phyloP scores from a whole-genome alignment of 2,888 invertebrate genomes.

The Cybosia mesomella region DNA sequence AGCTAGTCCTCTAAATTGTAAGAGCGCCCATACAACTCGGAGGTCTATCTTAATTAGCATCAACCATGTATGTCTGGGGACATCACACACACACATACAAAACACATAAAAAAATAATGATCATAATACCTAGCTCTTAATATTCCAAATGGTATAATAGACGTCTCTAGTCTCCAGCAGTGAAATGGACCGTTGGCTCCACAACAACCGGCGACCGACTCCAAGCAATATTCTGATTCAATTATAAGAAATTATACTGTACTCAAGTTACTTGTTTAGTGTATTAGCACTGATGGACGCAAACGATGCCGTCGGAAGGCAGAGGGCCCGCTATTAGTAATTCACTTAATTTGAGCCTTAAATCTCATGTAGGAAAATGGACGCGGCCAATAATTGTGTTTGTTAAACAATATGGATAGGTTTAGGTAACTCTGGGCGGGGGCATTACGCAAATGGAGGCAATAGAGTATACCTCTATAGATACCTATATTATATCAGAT shows the following conservation, averaged over 20 bases:
- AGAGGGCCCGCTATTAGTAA: conserved; percentile 71
- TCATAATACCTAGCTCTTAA: not conserved
- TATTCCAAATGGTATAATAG: not conserved
- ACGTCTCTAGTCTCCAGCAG: not conserved
- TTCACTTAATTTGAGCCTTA: conserved; percentile 84
- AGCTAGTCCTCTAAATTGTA: too few relatives aligned
- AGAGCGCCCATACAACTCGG: too few relatives aligned
- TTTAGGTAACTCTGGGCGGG: not conserved
- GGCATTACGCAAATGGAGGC: conserved; percentile 1
- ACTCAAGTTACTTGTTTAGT: conserved; percentile 48
- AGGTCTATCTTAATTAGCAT: too few relatives aligned
- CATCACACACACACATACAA: too few relatives aligned
- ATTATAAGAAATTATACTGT: conserved; percentile 35
- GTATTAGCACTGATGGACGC: conserved; percentile 44
- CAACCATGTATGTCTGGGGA: too few relatives aligned
- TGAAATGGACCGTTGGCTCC: not conserved
- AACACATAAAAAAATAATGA: too few relatives aligned
- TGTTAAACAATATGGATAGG: conserved; percentile 69
- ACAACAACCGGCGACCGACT: conserved; percentile 1
- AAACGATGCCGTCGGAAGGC: conserved; percentile 42
- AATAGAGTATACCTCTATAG: not conserved
- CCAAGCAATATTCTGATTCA: conserved; percentile 30
- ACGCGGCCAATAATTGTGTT: conserved; percentile 82
- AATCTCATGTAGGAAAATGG: conserved; percentile 85
- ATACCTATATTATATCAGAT: not conserved